Conservation (phyloP, 2,888 invertebrate genomes). For the Lordiphosa fenestrarum region DNA sequence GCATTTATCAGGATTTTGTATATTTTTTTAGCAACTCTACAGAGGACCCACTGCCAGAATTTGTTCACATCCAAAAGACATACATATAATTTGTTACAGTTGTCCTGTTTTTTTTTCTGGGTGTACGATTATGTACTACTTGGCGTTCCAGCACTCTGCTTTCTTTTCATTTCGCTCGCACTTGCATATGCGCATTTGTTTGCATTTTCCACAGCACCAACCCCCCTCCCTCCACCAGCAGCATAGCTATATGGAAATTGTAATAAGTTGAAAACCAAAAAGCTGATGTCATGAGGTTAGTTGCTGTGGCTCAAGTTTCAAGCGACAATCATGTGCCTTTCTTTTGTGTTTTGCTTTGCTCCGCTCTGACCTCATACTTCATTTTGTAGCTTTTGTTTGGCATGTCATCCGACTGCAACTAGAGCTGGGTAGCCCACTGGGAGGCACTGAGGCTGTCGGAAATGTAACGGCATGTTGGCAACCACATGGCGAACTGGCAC, state of each 20-base stretch:
- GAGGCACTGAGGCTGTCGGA: conserved; percentile 50
- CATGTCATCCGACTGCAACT: conserved; percentile 42
- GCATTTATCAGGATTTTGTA: no score
- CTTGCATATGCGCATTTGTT: conserved; percentile 69
- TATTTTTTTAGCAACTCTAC: no score
- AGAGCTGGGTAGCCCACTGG: conserved; percentile 35
- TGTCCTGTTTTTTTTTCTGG: conserved; percentile 6
- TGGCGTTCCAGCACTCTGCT: conserved; percentile 32
- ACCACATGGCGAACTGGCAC: conserved; percentile 38
- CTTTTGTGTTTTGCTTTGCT: conserved; percentile 48
- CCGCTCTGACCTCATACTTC: conserved; percentile 70
- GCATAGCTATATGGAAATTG: conserved; percentile 73
- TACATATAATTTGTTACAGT: no score
- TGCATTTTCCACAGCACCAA: conserved; percentile 38
- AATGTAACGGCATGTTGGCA: conserved; percentile 55
- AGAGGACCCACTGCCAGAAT: no score
- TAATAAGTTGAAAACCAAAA: conserved; percentile 75
- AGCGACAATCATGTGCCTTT: conserved; percentile 73
- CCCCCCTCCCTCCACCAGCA: conserved; percentile 13
- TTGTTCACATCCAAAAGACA: no score
- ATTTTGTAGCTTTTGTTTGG: conserved; percentile 73
- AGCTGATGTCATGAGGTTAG: conserved; percentile 76
- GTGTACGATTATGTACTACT: conserved; percentile 14
- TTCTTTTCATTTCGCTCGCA: conserved; percentile 51
- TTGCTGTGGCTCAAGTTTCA: conserved; percentile 73